Evolutionary conservation across 2,113 vertebrate species (phyloP), one percentile per base, ranked within the genome.

Genomic region (Ivindomyrus marchei): DNA sequence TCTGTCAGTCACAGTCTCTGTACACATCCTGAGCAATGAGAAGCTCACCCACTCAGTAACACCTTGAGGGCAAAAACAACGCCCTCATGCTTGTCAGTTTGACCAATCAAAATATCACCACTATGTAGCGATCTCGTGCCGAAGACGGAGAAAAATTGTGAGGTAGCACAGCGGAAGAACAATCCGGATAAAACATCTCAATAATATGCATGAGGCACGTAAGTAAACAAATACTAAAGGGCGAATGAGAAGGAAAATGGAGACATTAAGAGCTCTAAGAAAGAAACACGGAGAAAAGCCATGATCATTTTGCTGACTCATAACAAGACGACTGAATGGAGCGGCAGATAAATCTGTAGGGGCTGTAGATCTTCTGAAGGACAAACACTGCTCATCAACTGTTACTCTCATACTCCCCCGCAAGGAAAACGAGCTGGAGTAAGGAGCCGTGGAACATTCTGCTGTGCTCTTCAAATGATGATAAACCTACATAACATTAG

Each of bases 251-350:
- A 21, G 5, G 74, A 42, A n/a, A 7, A 49, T 50, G 24, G n/a
- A 86, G 45, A 27, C 24, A 50, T n/a, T 86, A 13, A 49, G n/a
- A 2, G 4, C 84, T 11, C n/a, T 86, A 11, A 45, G 24, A 4
- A 31, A 50, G 45, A 27, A 49, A 47, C 8, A 3, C 2, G n/a
- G 21, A 86, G 19, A 24, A 86, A 86, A 27, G 47, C 1, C 42
- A 45, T 45, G 39, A 27, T 52, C 13, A 93, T 94, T 89, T 88
- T 95, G 95, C 95, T 96, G 96, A 96, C 93, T 96, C 95, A 96
- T 90, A 93, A 92, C 89, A 92, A 93, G 62, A 11, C 62, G n/a
- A 11, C 62, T 93, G 91, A 91, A 87, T 92, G 83, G 90, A 91
- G 92, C 89, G 74, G 87, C 90, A 66, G 91, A 91, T 85, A 89